Evolutionary conservation across 1,140 invertebrate species (phyloP), one percentile per base, ranked within the genome.

Genomic region (Drosophila willistoni): DNA sequence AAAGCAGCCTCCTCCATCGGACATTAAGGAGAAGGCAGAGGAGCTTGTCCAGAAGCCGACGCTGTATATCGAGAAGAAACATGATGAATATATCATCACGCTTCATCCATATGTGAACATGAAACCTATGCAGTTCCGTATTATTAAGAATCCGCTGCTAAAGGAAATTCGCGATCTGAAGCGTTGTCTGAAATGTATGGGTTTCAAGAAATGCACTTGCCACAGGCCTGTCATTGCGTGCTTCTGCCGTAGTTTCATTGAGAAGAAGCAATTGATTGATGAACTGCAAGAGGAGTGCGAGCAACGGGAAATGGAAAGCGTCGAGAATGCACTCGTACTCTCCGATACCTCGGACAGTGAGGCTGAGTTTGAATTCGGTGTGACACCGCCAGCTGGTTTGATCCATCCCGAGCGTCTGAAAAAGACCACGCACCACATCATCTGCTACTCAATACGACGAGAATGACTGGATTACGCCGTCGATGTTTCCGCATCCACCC

Each of bases 111-210:
- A 92, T 13, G 67, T 61, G 6, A 74, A 83, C 39, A 90, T 90
- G 84, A 90, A 90, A 64, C 91, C 91, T 1, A 68, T 92, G 6
- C 82, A 91, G 29, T 92, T 92, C 36, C 80, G 80, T 25, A 90
- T 92, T 17, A 66, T 79, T 0, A 85, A 91, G 75, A 74, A 81
- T 60, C 84, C 85, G 0, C 13, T 79, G 6, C 44, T 77, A 25
- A 80, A 74, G 19, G 64, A 89, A 61, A 17, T 82, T 14, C 71
- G 80, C 0, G 79, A 91, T 0, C 6, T 92, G 56, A 91, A 91
- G 65, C 77, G 81, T 2, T 77, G 76, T 39, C 78, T 92, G 1
- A 92, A 91, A 63, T 36, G 57, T 10, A 87, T 90, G 73, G 90
- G 90, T 9, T 91, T 85, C 67, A 85, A 75, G 36, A 92, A 90